phyloP scores from a whole-genome alignment of 2,797 vertebrate genomes.

The Siniperca undulata region DNA sequence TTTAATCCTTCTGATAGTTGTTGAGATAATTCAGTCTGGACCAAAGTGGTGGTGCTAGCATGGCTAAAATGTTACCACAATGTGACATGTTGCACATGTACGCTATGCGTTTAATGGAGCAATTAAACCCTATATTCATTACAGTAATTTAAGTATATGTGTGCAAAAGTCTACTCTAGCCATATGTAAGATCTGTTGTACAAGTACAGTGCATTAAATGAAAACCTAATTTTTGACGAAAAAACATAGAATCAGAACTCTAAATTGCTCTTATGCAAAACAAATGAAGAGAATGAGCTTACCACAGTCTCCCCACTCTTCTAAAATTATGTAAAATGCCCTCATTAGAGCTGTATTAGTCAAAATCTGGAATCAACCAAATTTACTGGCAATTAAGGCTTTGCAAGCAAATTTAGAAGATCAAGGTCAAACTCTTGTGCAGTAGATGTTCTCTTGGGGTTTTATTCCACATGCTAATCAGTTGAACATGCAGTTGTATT shows the following conservation, averaged over 20 bases:
- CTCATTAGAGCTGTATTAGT: slow-evolving; percentile 20
- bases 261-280: slow-evolving; percentile 2
- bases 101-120: neutral
- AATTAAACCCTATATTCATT: neutral
- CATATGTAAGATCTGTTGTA: neutral
- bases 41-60: neutral
- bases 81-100: neutral
- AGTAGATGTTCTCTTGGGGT: slow-evolving; percentile 15
- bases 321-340: slow-evolving; percentile 17
- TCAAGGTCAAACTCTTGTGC: slow-evolving; percentile 25
- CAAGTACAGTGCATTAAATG: neutral
- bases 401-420: slow-evolving; percentile 24
- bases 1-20: neutral
- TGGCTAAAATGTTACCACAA: neutral
- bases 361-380: slow-evolving; percentile 29
- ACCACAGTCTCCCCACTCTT: neutral
- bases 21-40: neutral
- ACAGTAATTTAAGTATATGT: neutral
- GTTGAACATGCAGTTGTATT: slow-evolving; percentile 28
- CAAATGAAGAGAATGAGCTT: neutral
- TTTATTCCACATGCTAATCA: slow-evolving; percentile 28
- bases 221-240: neutral
- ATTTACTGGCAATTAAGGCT: slow-evolving; percentile 31
- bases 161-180: neutral
- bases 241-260: neutral